phyloP scores from a whole-genome alignment of 1,140 invertebrate species.

The Megathymus violae region DNA sequence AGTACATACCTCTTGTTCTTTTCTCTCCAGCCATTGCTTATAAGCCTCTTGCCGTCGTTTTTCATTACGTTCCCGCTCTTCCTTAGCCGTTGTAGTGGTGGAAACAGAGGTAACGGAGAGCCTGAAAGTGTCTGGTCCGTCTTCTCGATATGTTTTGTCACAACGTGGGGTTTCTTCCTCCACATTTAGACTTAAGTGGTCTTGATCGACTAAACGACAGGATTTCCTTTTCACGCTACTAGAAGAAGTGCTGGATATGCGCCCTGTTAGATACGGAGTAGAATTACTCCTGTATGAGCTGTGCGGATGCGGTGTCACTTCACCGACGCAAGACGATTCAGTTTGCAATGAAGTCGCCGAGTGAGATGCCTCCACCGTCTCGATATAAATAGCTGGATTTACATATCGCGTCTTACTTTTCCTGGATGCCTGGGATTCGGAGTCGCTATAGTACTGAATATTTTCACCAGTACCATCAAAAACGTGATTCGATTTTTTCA shows the following conservation, averaged over 20 bases:
- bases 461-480: conserved; percentile 75
- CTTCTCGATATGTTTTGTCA: conserved; percentile 64
- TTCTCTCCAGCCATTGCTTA: conserved; percentile 69
- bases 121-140: conserved; percentile 71
- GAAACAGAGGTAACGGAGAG: conserved; percentile 74
- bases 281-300: conserved; percentile 71
- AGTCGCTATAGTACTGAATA: conserved; percentile 72
- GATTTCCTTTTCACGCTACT: conserved; percentile 72
- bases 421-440: conserved; percentile 63
- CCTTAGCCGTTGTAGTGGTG: conserved; percentile 73
- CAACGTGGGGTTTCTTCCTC: conserved; percentile 63
- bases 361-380: conserved; percentile 63
- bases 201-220: conserved; percentile 51
- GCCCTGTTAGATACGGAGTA: conserved; percentile 70
- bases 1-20: conserved; percentile 74
- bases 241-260: conserved; percentile 61
- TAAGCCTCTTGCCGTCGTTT: conserved; percentile 72
- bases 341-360: conserved; percentile 69
- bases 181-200: conserved; percentile 34
- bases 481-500: conserved; percentile 64
- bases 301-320: conserved; percentile 73
- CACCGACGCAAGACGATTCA: conserved; percentile 57
- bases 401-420: conserved; percentile 77
- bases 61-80: conserved; percentile 73
- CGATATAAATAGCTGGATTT: conserved; percentile 74